Evolutionary conservation across 1,140 invertebrate genomes (phyloP).

Genomic region (Procambarus clarkii): DNA sequence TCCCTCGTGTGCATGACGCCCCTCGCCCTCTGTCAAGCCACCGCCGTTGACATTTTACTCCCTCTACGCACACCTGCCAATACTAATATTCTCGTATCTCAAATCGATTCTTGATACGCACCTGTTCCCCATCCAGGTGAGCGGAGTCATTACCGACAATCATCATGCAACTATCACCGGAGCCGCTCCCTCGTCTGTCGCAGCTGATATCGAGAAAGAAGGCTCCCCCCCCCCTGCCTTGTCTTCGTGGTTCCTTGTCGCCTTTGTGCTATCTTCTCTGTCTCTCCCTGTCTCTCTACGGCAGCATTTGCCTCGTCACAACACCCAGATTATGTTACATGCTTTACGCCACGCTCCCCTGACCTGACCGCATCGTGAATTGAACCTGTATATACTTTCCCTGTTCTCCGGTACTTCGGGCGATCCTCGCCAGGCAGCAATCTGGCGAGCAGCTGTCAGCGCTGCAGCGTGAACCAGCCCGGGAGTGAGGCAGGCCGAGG

Average conservation of each 20-base stretch:
- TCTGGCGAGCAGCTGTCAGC: not conserved
- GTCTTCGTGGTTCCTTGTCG: not conserved
- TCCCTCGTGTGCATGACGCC: not conserved
- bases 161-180: conserved; percentile 50
- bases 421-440: not conserved
- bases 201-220: conserved; percentile 26
- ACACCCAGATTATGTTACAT: too few species aligned
- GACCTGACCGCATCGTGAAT: not conserved
- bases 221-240: not conserved
- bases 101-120: conserved; percentile 57
- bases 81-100: conserved; percentile 57
- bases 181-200: conserved; percentile 25
- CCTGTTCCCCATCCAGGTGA: conserved; percentile 50
- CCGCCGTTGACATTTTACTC: conserved; percentile 10
- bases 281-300: not conserved
- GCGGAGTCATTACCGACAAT: conserved; percentile 45
- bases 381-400: too few species aligned
- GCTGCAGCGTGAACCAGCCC: too few species aligned
- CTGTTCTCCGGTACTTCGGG: not conserved
- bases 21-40: conserved; percentile 39
- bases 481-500: too few species aligned
- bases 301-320: not conserved
- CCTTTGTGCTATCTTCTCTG: too few species aligned
- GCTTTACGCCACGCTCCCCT: not conserved
- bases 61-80: conserved; percentile 35